Percentiles rank a stretch among this genome's conserved stretches.
These are phyloP conservation scores for Drosophila koepferae DNA, from an alignment of 2,888 invertebrate genomes.

Conservation along the genomic window DNA sequence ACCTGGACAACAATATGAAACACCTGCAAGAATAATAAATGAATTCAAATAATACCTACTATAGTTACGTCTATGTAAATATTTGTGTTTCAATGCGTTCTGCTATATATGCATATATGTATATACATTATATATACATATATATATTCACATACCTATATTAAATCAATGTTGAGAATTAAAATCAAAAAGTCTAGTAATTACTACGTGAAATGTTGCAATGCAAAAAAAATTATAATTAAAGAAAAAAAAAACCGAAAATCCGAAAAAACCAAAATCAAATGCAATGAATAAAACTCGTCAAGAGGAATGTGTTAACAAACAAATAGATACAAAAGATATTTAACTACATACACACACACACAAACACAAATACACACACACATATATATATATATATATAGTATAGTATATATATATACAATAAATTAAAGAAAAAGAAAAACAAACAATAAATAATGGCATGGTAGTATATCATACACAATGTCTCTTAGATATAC, in stretches of 20 bases:
- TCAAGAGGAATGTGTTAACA: conserved; percentile 83
- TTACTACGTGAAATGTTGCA: conserved; percentile 41
- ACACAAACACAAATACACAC: conserved; percentile 4
- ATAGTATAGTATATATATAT: conserved; percentile 18
- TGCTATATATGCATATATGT: conserved; percentile 9
- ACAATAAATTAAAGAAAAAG: conserved; percentile 43
- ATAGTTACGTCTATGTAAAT: conserved; percentile 69
- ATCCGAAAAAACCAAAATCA: conserved; percentile 44
- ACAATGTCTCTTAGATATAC: conserved; percentile 23
- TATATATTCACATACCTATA: conserved; percentile 35
- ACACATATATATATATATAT: too few relatives aligned
- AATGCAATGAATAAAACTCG: conserved; percentile 78
- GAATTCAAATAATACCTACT: conserved; percentile 33
- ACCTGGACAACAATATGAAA: conserved; percentile 34
- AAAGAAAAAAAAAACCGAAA: conserved; percentile 16
- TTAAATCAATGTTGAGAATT: conserved; percentile 52
- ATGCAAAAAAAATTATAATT: conserved; percentile 25
- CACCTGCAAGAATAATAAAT: conserved; percentile 25
- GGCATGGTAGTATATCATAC: conserved; percentile 8
- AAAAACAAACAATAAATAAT: conserved; percentile 22
- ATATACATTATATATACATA: conserved; percentile 22
- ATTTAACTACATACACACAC: conserved; percentile 52
- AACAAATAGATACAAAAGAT: conserved; percentile 58
- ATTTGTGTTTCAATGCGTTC: conserved; percentile 61
- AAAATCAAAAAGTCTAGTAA: conserved; percentile 16